Conservation (phyloP, 2,113 vertebrate species). For the Pogonocichla stellata region DNA sequence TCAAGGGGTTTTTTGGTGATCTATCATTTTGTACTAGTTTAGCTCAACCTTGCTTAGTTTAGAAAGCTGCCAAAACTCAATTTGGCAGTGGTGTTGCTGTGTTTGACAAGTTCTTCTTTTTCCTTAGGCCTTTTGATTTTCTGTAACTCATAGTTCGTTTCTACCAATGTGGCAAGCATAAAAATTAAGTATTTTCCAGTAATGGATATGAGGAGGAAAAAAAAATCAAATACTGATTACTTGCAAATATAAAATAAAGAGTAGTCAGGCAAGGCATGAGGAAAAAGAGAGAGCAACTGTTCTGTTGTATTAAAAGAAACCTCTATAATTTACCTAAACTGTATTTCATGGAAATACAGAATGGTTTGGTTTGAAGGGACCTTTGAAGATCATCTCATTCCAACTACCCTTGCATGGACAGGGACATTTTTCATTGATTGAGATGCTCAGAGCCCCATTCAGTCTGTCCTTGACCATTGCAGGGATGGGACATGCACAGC, state of each 20-base stretch:
- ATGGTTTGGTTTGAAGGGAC: background rate
- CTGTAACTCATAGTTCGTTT: background rate
- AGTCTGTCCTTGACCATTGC: background rate
- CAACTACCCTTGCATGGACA: background rate
- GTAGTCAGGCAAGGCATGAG: background rate
- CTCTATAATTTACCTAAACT: background rate
- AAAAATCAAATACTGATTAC: background rate
- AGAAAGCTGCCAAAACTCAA: background rate
- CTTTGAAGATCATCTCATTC: background rate
- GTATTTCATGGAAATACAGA: background rate
- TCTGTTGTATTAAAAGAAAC: background rate
- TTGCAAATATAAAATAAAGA: background rate
- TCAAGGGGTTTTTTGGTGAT: background rate
- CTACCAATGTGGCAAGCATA: background rate
- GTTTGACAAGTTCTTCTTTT: background rate
- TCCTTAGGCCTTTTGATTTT: background rate
- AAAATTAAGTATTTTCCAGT: background rate
- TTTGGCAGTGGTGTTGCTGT: background rate
- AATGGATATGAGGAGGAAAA: background rate
- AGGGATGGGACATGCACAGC: background rate
- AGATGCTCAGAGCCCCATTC: background rate
- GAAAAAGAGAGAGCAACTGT: background rate
- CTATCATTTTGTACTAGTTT: background rate
- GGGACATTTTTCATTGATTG: background rate
- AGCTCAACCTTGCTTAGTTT: background rate